Percentiles rank a stretch among this genome's conserved stretches.
Evolutionary conservation across 2,113 vertebrate species (phyloP).

Genomic region (Bostrychus sinensis): DNA sequence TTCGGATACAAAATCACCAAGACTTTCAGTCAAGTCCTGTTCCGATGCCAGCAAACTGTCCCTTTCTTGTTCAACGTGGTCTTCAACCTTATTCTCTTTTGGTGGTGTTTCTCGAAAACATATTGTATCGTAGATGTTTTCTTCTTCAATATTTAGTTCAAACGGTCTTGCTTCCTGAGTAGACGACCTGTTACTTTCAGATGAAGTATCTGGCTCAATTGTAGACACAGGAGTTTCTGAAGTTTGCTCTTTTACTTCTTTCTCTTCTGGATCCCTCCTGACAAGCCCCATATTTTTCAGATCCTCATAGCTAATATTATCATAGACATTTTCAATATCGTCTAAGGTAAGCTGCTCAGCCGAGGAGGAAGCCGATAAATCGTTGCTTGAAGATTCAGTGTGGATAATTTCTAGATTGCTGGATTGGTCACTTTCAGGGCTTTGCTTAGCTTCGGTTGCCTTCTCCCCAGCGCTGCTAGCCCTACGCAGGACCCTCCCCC

Average conservation of each 20-base stretch:
- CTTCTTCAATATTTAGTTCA: constrained; percentile 86
- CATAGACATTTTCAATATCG: constrained; percentile 95
- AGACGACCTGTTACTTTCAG: constrained; percentile 62
- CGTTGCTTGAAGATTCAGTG: constrained; percentile 79
- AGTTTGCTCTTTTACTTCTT: constrained; percentile 27
- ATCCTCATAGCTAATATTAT: constrained; percentile 97
- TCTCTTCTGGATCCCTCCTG: constrained; percentile 79
- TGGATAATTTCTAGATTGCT: constrained; percentile 69
- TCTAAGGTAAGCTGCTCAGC: constrained; percentile 88
- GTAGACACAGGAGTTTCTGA: constrained; percentile 24
- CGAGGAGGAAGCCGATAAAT: constrained; percentile 82
- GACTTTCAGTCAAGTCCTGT: constrained; percentile 79
- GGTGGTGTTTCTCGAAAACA: constrained; percentile 80
- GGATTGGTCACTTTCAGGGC: constrained; percentile 47
- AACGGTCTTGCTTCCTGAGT: constrained; percentile 60
- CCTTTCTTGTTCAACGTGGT: constrained; percentile 59
- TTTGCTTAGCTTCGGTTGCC: constrained; percentile 57
- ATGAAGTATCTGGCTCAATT: constrained; percentile 59
- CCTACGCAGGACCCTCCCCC: constrained; percentile 83
- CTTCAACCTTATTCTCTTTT: constrained; percentile 44
- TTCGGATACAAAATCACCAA: constrained; percentile 84
- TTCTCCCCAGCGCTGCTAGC: constrained; percentile 94
- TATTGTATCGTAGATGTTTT: constrained; percentile 93
- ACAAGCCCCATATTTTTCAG: constrained; percentile 91
- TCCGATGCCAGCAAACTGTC: constrained; percentile 78